These are phyloP conservation scores for Holacanthus passer DNA, from an alignment of 2,113 vertebrate genomes.

Conservation along the genomic window DNA sequence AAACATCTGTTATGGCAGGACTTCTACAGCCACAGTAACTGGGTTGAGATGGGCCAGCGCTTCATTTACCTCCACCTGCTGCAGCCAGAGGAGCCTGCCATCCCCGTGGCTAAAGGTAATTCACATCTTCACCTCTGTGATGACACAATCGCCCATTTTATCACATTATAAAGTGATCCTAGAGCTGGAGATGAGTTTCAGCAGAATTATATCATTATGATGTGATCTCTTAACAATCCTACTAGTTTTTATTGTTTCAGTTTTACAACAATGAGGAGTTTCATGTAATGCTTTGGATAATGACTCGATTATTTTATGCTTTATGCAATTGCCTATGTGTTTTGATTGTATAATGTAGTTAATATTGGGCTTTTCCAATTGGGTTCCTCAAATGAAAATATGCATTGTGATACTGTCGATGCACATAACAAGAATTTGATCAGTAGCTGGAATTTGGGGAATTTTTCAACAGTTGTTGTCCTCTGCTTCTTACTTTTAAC, in stretches of 20 bases:
- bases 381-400: too few relatives aligned
- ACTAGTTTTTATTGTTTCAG: too few relatives aligned
- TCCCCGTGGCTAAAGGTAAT: conserved; percentile 85
- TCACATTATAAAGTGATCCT: neutral
- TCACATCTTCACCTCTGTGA: neutral
- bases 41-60: conserved; percentile 89
- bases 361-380: neutral
- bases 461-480: neutral
- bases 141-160: neutral
- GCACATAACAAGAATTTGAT: neutral
- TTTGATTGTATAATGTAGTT: neutral
- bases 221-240: neutral
- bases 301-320: too few relatives aligned
- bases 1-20: conserved; percentile 78
- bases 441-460: neutral
- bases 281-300: neutral
- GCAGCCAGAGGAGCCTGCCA: conserved; percentile 80
- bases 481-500: too few relatives aligned
- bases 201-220: neutral
- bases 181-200: neutral
- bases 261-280: neutral
- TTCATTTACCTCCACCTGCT: conserved; percentile 86
- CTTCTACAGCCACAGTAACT: conserved; percentile 94
- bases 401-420: neutral
- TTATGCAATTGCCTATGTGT: too few relatives aligned